These are phyloP conservation scores for Gymnocypris eckloni DNA, from an alignment of 2,797 vertebrate genomes.

Conservation along the genomic window DNA sequence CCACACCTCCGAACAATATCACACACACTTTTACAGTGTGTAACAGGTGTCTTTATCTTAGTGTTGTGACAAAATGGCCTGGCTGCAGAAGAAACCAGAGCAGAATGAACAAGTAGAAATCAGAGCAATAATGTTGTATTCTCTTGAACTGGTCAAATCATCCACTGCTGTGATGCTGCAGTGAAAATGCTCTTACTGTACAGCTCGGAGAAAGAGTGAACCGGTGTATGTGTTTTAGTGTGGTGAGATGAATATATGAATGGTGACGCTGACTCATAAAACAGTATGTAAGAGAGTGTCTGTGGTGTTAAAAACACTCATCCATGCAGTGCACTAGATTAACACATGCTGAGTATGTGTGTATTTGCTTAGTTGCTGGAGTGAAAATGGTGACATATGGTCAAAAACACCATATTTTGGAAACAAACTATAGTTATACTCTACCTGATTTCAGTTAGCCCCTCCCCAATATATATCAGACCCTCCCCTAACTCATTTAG, in stretches of 20 bases:
- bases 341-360: slow-evolving; percentile 11
- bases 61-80: background rate
- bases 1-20: background rate
- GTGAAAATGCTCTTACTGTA: slow-evolving; percentile 22
- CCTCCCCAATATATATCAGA: background rate
- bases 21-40: background rate
- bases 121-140: background rate
- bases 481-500: background rate
- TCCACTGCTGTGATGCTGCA: slow-evolving; percentile 4
- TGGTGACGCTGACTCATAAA: slow-evolving; percentile 49
- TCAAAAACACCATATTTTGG: background rate
- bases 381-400: slow-evolving; percentile 30
- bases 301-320: slow-evolving; percentile 46
- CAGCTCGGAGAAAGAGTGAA: slow-evolving; percentile 19
- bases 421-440: background rate
- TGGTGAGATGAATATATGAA: slow-evolving; percentile 39
- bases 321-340: slow-evolving; percentile 28
- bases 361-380: slow-evolving; percentile 24
- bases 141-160: background rate
- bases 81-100: background rate
- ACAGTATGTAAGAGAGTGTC: slow-evolving; percentile 33
- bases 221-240: slow-evolving; percentile 31
- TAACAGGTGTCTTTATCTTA: background rate
- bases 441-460: background rate
- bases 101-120: background rate